phyloP scores from a whole-genome alignment of 2,797 vertebrate species.

The Lepus townsendii region DNA sequence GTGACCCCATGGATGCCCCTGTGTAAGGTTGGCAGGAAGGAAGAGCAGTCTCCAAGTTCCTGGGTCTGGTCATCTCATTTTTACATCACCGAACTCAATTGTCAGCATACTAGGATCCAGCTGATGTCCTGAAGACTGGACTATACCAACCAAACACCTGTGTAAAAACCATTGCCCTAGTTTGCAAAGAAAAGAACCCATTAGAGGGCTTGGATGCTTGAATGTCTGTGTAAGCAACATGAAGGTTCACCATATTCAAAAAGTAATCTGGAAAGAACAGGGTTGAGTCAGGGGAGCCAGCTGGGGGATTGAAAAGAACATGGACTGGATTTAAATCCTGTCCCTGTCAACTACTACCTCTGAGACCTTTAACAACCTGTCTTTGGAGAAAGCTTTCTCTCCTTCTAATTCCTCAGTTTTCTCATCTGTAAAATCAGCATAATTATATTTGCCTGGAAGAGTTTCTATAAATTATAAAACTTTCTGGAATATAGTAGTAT shows the following conservation, averaged over 20 bases:
- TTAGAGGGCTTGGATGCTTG: background rate
- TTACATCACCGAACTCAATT: background rate
- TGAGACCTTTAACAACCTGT: background rate
- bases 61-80: constrained; percentile 13
- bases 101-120: constrained; percentile 10
- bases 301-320: background rate
- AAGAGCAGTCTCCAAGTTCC: background rate
- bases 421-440: background rate
- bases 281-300: background rate
- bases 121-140: constrained; percentile 9
- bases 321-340: background rate
- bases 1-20: background rate
- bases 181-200: constrained; percentile 7
- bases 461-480: background rate
- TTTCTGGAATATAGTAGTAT: background rate
- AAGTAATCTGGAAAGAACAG: constrained; percentile 17
- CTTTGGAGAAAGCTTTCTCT: background rate
- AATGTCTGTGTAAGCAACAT: constrained; percentile 10
- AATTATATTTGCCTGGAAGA: constrained; percentile 18
- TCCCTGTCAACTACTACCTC: background rate
- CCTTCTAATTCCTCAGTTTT: constrained; percentile 15
- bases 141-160: constrained; percentile 38
- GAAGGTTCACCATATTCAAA: constrained; percentile 33
- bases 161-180: background rate
- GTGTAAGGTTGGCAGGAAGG: background rate